Conservation (phyloP, 1,140 invertebrate species). For the Stenopsyche tienmushanensis region DNA sequence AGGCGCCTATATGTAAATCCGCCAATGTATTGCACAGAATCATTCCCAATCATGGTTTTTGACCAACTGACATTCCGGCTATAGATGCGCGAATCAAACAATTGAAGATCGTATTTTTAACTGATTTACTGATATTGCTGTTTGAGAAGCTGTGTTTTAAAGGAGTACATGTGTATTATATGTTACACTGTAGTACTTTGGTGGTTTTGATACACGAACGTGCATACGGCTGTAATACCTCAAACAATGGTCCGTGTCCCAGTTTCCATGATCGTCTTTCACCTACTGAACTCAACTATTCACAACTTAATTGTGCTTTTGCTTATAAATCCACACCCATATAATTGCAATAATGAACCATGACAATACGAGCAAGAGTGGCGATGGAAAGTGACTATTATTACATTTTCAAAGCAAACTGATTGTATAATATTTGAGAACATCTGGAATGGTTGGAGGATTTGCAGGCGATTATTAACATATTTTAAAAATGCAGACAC, state of each 20-base stretch:
- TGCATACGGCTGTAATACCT: neutral
- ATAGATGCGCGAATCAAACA: too few relatives aligned
- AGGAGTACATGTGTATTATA: neutral
- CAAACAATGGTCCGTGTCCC: conserved; percentile 27
- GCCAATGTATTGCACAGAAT: too few relatives aligned
- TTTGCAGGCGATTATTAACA: neutral
- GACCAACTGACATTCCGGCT: too few relatives aligned
- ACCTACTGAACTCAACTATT: conserved; percentile 8
- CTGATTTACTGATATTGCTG: neutral
- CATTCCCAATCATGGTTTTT: too few relatives aligned
- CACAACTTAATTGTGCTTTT: neutral
- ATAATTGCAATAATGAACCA: conserved; percentile 2
- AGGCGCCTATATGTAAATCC: too few relatives aligned
- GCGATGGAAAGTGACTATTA: neutral
- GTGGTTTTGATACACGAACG: neutral
- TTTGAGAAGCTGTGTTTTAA: neutral
- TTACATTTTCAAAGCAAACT: neutral
- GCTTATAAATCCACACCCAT: neutral
- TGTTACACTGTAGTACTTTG: neutral
- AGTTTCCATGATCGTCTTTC: conserved; percentile 25
- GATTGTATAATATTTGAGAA: neutral
- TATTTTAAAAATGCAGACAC: too few relatives aligned
- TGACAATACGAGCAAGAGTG: neutral
- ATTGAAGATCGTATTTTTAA: too few relatives aligned
- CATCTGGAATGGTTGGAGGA: neutral